A percentile compares a stretch with the other conserved stretches of the same genome.
These are phyloP conservation scores for Hydractinia echinata DNA, from an alignment of 30 jellyfish, hydroid and myxozoan genomes.

Conservation along the genomic window DNA sequence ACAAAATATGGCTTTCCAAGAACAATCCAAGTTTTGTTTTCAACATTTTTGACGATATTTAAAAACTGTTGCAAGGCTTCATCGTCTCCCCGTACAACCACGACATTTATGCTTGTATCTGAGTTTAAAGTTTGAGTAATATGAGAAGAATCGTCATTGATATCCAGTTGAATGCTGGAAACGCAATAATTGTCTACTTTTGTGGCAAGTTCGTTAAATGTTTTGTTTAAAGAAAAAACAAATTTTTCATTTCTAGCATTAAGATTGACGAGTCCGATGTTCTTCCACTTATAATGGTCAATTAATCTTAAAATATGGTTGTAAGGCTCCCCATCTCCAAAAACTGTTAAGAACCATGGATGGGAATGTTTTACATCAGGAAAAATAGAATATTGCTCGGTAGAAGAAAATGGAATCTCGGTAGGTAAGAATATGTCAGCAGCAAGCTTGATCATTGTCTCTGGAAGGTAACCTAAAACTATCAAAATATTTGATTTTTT, in stretches of 20 bases:
- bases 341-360: background rate
- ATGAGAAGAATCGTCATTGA: no score
- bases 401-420: background rate
- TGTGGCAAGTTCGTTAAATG: background rate
- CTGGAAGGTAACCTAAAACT: background rate
- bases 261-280: background rate
- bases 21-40: no score
- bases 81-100: background rate
- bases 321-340: background rate
- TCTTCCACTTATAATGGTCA: background rate
- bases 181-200: background rate
- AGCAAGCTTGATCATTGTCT: background rate
- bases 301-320: background rate
- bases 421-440: background rate
- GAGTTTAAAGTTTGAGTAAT: background rate
- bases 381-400: background rate
- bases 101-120: background rate
- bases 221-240: background rate
- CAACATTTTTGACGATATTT: no score
- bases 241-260: background rate
- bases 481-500: background rate
- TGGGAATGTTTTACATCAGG: slow-evolving; percentile 6
- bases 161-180: background rate
- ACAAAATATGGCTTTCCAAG: no score
- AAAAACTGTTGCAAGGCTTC: background rate